A percentile compares a stretch with the other conserved stretches of the same genome.
Evolutionary conservation across 2,888 invertebrate genomes (phyloP).

Genomic region (Ophioninae sp.): DNA sequence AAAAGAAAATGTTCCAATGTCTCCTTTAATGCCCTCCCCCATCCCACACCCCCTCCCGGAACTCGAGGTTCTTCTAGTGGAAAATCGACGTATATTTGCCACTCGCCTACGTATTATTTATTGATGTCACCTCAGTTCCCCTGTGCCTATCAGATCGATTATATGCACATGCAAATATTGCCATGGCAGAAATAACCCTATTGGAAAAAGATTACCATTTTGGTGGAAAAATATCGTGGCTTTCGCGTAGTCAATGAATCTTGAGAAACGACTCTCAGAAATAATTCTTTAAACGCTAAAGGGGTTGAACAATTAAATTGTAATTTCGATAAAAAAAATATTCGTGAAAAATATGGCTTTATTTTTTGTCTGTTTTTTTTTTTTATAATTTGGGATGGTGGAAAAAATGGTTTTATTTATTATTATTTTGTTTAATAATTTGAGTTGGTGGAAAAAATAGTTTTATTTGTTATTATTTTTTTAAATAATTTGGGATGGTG

Average conservation of each 20-base stretch:
- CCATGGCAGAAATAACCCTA: neutral
- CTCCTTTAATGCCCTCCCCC: neutral
- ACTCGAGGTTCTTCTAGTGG: too few relatives aligned
- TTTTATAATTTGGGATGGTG: too few relatives aligned
- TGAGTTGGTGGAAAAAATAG: too few relatives aligned
- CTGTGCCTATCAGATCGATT: constrained; percentile 6
- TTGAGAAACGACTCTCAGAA: neutral
- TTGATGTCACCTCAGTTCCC: constrained; percentile 2
- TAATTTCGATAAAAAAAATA: too few relatives aligned
- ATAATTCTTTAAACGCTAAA: too few relatives aligned
- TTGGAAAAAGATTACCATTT: neutral
- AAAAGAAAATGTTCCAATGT: constrained; percentile 12
- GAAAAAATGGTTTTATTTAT: too few relatives aligned
- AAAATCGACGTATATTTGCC: neutral
- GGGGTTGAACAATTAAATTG: too few relatives aligned
- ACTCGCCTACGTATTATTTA: constrained; percentile 1
- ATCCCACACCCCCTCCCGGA: neutral
- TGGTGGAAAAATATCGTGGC: neutral
- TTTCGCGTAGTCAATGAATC: neutral
- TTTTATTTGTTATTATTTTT: too few relatives aligned
- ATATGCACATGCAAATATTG: constrained; percentile 1
- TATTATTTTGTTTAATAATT: too few relatives aligned
- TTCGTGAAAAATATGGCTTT: too few relatives aligned
- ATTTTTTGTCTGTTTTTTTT: too few relatives aligned
- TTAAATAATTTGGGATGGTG: too few relatives aligned